Evolutionary conservation across 23 tunicate species (phyloP).

Genomic region (Botrylloides violaceus): DNA sequence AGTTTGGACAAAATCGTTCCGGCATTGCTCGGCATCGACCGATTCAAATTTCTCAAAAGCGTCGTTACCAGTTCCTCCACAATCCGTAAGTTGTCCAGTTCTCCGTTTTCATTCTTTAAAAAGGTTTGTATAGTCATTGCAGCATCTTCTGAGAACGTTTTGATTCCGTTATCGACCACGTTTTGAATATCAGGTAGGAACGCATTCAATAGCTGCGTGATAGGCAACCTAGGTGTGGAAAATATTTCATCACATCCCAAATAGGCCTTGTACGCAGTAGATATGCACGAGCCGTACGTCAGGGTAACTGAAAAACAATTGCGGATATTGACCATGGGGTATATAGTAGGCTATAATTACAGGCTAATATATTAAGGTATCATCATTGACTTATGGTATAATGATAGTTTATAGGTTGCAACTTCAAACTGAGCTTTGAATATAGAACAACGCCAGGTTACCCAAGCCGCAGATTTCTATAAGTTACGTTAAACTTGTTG

Average conservation of each 20-base stretch:
- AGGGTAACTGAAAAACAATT: constrained; percentile 7
- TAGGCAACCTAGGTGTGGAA: no score
- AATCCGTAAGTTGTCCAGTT: constrained; percentile 2
- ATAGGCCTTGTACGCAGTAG: background rate
- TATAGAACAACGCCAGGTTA: no score
- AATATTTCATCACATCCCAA: constrained; percentile 3
- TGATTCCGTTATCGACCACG: background rate
- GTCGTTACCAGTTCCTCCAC: background rate
- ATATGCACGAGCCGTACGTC: constrained; percentile 21
- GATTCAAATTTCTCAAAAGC: background rate
- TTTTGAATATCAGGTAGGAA: background rate
- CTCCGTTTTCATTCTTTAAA: constrained; percentile 8
- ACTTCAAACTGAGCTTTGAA: no score
- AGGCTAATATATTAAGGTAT: no score
- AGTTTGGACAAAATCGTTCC: background rate
- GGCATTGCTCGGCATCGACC: background rate
- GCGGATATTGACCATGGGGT: no score
- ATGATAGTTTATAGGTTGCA: no score
- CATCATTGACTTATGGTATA: no score
- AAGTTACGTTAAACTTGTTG: no score
- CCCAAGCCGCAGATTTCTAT: no score
- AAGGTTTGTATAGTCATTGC: background rate
- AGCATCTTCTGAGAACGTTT: background rate
- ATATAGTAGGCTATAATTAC: no score
- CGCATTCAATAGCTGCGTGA: background rate